A percentile compares a stretch with the other conserved stretches of the same genome.
These are phyloP conservation scores for Beris morrisii DNA, from an alignment of 2,888 invertebrate species.

Conservation along the genomic window DNA sequence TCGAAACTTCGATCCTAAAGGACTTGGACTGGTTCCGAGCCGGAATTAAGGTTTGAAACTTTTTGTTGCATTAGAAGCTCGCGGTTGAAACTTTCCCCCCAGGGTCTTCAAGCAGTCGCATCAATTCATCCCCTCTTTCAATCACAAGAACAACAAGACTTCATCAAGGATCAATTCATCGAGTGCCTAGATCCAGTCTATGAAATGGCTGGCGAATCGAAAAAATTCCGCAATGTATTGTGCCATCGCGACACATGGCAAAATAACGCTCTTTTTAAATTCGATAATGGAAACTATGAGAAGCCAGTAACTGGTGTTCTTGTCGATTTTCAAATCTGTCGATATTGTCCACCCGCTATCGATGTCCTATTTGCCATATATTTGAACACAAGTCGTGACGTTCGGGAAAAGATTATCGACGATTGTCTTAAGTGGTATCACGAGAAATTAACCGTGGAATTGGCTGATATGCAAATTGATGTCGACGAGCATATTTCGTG, in stretches of 20 bases:
- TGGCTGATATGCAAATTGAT: conserved; percentile 46
- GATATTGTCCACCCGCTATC: conserved; percentile 51
- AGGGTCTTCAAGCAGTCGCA: conserved; percentile 45
- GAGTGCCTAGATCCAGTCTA: conserved; percentile 44
- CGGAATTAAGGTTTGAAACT: conserved; percentile 43
- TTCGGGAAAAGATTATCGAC: conserved; percentile 41
- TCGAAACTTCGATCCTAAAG: conserved; percentile 45
- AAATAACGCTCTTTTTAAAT: conserved; percentile 51
- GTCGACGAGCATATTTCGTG: conserved; percentile 47
- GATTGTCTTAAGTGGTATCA: conserved; percentile 44
- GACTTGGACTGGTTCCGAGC: conserved; percentile 46
- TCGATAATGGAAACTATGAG: conserved; percentile 38
- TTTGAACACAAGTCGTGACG: conserved; percentile 45
- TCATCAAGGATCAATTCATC: conserved; percentile 46
- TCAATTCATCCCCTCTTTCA: conserved; percentile 45
- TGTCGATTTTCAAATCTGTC: conserved; percentile 53
- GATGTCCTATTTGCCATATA: conserved; percentile 51
- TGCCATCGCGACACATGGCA: conserved; percentile 56
- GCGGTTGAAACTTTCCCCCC: neutral
- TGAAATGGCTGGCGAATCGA: conserved; percentile 49
- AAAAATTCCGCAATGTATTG: conserved; percentile 56
- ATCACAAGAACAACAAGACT: conserved; percentile 40
- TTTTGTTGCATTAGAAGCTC: neutral
- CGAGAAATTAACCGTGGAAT: conserved; percentile 44
- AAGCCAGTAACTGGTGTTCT: conserved; percentile 44